These are phyloP conservation scores for Gryllus bimaculatus DNA, from an alignment of 1,140 invertebrate species.

Conservation along the genomic window DNA sequence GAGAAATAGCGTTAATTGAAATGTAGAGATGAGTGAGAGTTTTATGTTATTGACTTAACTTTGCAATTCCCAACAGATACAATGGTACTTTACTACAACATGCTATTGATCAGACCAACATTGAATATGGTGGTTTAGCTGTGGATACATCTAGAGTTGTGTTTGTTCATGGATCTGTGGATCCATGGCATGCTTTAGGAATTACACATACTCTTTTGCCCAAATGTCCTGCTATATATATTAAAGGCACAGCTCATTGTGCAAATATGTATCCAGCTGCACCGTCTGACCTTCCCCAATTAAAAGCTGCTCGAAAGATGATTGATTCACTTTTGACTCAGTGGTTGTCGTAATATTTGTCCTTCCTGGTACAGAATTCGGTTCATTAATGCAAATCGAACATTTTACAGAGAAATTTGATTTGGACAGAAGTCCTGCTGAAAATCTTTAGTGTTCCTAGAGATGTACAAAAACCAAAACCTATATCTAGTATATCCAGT, in stretches of 20 bases:
- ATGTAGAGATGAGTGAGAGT: background rate
- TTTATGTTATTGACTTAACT: background rate
- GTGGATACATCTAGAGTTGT: constrained; percentile 65
- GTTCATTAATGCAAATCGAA: no score
- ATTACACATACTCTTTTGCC: constrained; percentile 47
- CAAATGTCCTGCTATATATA: constrained; percentile 56
- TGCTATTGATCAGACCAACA: constrained; percentile 62
- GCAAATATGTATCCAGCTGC: constrained; percentile 66
- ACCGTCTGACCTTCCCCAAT: constrained; percentile 48
- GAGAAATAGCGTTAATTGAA: background rate
- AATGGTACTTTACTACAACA: constrained; percentile 45
- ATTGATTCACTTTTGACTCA: constrained; percentile 44
- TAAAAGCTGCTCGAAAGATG: constrained; percentile 50
- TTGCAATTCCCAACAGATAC: constrained; percentile 36
- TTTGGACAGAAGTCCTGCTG: no score
- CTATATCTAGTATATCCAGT: no score
- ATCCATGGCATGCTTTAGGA: constrained; percentile 87
- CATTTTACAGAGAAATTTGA: no score
- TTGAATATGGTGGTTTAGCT: constrained; percentile 64
- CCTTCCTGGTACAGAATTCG: no score
- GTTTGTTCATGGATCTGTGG: constrained; percentile 82
- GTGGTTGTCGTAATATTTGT: constrained; percentile 33
- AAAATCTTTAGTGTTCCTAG: no score
- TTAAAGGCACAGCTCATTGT: constrained; percentile 69
- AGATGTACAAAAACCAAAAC: no score